A percentile compares a stretch with the other conserved stretches of the same genome.
Conservation (phyloP, 2,113 vertebrate genomes). For the Hippocampus zosterae region DNA sequence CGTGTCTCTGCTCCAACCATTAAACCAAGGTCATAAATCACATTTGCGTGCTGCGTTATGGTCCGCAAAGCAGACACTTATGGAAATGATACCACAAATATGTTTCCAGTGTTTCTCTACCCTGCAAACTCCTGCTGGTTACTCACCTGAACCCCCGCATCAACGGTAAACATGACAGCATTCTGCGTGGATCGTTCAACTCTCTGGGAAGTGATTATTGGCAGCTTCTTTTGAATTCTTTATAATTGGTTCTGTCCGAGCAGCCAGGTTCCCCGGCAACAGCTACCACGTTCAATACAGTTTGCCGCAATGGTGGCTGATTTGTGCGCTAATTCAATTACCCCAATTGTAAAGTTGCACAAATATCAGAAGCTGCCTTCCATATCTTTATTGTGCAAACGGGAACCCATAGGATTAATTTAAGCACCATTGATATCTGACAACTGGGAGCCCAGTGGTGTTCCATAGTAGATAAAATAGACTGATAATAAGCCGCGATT, state of each 20-base stretch:
- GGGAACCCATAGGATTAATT: slow-evolving; percentile 68
- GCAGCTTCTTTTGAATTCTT: slow-evolving; percentile 62
- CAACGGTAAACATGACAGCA: slow-evolving; percentile 55
- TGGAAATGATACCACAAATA: slow-evolving; percentile 73
- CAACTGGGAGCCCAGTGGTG: slow-evolving; percentile 66
- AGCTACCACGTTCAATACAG: slow-evolving; percentile 40
- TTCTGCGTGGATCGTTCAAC: slow-evolving; percentile 51
- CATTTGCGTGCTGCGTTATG: slow-evolving; percentile 68
- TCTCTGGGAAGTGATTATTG: slow-evolving; percentile 66
- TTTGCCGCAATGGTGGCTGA: slow-evolving; percentile 41
- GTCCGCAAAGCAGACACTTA: slow-evolving; percentile 63
- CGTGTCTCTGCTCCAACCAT: slow-evolving; percentile 69
- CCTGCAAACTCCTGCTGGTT: slow-evolving; percentile 40
- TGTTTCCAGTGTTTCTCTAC: slow-evolving; percentile 58
- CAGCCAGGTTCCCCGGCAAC: slow-evolving; percentile 41
- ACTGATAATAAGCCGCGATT: slow-evolving; percentile 66
- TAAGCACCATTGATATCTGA: slow-evolving; percentile 69
- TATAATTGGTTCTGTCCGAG: slow-evolving; percentile 55
- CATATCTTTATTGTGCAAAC: slow-evolving; percentile 65
- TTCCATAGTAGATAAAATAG: slow-evolving; percentile 67
- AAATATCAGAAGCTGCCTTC: slow-evolving; percentile 65
- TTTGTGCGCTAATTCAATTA: slow-evolving; percentile 67
- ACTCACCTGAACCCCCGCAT: slow-evolving; percentile 58
- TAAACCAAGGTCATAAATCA: slow-evolving; percentile 80
- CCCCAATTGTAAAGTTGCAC: slow-evolving; percentile 58